phyloP scores from a whole-genome alignment of 2,113 vertebrate species.

The Gadus chalcogrammus region DNA sequence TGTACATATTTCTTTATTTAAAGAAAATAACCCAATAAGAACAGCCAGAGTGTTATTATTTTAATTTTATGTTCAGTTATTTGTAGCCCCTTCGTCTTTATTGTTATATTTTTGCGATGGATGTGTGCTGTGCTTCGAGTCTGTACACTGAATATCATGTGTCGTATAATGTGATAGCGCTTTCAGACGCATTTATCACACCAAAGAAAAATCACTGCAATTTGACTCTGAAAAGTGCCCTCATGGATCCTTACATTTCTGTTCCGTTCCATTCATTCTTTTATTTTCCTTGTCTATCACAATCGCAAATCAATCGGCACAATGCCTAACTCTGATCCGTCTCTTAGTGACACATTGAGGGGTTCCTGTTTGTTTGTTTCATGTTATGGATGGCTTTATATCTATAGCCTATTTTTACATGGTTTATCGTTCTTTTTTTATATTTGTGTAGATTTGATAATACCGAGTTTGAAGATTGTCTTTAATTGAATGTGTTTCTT shows the following conservation, averaged over 20 bases:
- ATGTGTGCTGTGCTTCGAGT: slow-evolving; percentile 38
- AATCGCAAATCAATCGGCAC: not conserved
- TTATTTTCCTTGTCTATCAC: not conserved
- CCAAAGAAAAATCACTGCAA: slow-evolving; percentile 2
- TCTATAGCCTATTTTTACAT: not conserved
- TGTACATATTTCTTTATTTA: slow-evolving; percentile 61
- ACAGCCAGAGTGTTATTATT: slow-evolving; percentile 24
- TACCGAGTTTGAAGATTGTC: slow-evolving; percentile 9
- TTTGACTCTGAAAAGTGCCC: slow-evolving; percentile 14
- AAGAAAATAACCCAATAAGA: slow-evolving; percentile 60
- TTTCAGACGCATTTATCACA: slow-evolving; percentile 21
- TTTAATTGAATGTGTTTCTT: slow-evolving; percentile 4
- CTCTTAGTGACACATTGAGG: not conserved
- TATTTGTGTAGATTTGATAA: slow-evolving; percentile 14
- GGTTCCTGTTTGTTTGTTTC: slow-evolving; percentile 1
- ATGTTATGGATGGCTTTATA: not conserved
- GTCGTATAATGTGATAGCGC: not conserved
- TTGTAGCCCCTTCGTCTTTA: slow-evolving; percentile 3
- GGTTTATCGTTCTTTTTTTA: not conserved
- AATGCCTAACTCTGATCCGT: not conserved
- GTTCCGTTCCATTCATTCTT: not conserved
- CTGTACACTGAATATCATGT: slow-evolving; percentile 64
- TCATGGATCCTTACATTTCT: slow-evolving; percentile 2
- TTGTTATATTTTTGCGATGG: not conserved
- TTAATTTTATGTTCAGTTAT: slow-evolving; percentile 21